These are phyloP conservation scores for Caranx melampygus DNA, from an alignment of 2,113 vertebrate genomes.

Conservation along the genomic window DNA sequence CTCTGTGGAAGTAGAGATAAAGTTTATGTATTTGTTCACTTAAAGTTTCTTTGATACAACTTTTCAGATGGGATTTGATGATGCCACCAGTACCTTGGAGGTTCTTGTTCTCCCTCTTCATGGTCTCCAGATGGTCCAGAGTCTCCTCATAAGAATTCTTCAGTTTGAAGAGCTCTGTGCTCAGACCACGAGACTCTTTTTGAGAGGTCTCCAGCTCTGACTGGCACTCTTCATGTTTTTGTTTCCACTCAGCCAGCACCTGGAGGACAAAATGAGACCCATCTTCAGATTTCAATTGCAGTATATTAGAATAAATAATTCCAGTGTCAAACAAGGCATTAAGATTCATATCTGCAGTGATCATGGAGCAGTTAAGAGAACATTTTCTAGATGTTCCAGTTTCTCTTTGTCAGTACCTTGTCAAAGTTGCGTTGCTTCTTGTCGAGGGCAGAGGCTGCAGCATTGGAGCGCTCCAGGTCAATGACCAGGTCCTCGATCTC, in stretches of 20 bases:
- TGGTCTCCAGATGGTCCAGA: conserved; percentile 90
- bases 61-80: neutral
- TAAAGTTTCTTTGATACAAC: neutral
- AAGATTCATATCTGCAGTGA: no score
- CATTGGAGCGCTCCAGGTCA: conserved; percentile 91
- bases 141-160: conserved; percentile 93
- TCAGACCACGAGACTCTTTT: conserved; percentile 90
- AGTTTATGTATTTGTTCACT: neutral
- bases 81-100: conserved; percentile 86
- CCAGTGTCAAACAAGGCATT: no score
- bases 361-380: no score
- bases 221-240: conserved; percentile 93
- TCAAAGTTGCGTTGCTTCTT: conserved; percentile 95
- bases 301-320: no score
- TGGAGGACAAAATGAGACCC: conserved; percentile 4
- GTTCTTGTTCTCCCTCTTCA: conserved; percentile 96
- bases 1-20: conserved; percentile 79
- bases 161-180: conserved; percentile 94
- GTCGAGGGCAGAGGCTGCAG: conserved; percentile 88
- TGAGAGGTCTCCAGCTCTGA: conserved; percentile 90
- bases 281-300: neutral
- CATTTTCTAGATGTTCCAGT: no score
- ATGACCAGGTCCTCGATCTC: conserved; percentile 93
- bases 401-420: conserved; percentile 66
- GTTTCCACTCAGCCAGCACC: conserved; percentile 89